Evolutionary conservation across 2,113 vertebrate species (phyloP).

Genomic region (Nyctibius bracteatus): DNA sequence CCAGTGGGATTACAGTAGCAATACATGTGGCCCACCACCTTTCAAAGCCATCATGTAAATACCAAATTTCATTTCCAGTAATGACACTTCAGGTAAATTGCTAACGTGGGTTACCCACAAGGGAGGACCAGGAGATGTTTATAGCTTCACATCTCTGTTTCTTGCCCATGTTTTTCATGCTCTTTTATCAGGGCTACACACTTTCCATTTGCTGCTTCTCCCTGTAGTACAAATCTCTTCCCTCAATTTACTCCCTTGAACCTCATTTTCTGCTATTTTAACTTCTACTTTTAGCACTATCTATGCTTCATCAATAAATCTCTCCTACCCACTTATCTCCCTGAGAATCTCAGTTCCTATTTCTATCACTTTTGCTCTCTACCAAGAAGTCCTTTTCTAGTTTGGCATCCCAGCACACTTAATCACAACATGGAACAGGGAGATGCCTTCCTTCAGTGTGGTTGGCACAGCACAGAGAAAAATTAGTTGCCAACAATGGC

Average conservation of each 20-base stretch:
- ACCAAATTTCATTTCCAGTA: background rate
- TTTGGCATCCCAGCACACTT: constrained; percentile 18
- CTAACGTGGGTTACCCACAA: background rate
- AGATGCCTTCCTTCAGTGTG: background rate
- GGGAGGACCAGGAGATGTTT: background rate
- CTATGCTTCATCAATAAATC: constrained; percentile 76
- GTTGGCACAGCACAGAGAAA: background rate
- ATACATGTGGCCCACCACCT: background rate
- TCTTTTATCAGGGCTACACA: background rate
- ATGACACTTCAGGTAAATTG: background rate
- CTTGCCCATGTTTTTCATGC: background rate
- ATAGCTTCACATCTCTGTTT: background rate
- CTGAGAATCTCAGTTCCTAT: constrained; percentile 51
- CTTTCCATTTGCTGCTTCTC: constrained; percentile 12
- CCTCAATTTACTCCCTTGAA: constrained; percentile 70
- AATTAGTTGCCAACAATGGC: background rate
- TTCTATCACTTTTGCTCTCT: constrained; percentile 57
- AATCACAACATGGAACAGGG: background rate
- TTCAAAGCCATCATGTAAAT: background rate
- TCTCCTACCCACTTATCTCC: constrained; percentile 69
- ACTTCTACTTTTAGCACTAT: constrained; percentile 67
- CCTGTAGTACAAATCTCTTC: constrained; percentile 45
- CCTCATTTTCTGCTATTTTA: constrained; percentile 77
- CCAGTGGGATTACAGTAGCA: background rate
- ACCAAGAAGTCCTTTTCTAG: background rate